Conservation (phyloP, 1,140 invertebrate species). For the Aphelenchoides avenae region DNA sequence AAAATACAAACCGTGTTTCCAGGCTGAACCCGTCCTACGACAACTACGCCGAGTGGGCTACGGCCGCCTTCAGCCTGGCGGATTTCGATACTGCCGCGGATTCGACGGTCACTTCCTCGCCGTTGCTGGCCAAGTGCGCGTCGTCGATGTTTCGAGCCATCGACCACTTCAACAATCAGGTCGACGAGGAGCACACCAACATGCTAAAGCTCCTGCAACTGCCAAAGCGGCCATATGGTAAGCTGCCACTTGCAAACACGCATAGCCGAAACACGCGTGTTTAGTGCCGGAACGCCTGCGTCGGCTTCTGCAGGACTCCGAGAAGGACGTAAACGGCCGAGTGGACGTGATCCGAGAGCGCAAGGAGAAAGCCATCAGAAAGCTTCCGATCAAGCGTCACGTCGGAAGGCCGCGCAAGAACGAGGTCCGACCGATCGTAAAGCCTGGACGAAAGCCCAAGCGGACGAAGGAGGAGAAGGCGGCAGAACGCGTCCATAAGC, state of each 20-base stretch:
- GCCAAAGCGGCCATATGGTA: slow-evolving; percentile 32
- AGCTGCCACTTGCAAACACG: not conserved
- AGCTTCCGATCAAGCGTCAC: not conserved
- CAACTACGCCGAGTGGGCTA: slow-evolving; percentile 31
- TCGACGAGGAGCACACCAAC: not conserved
- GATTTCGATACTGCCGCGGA: slow-evolving; percentile 20
- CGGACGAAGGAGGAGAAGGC: too few species aligned
- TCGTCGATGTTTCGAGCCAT: not conserved
- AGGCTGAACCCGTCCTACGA: slow-evolving; percentile 50
- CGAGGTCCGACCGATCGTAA: not conserved
- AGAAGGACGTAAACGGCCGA: slow-evolving; percentile 9
- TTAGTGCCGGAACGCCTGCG: slow-evolving; percentile 32
- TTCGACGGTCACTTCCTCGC: too few species aligned
- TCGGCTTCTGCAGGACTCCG: slow-evolving; percentile 9
- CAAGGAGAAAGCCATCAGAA: not conserved
- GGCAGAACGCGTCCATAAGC: too few species aligned
- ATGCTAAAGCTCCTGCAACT: slow-evolving; percentile 28
- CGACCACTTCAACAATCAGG: not conserved
- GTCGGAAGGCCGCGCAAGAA: not conserved
- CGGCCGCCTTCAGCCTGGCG: slow-evolving; percentile 20
- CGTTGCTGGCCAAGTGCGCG: not conserved
- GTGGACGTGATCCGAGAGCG: slow-evolving; percentile 7
- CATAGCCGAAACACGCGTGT: slow-evolving; percentile 16
- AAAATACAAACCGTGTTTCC: slow-evolving; percentile 7
- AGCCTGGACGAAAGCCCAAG: not conserved